These are phyloP conservation scores for roundworm (Caenorhabditis elegans) DNA, from an alignment of 1,140 invertebrate genomes.

Conservation along the genomic window WBcel235 BX284604.4:12707001-12707500, in stretches of 20 bases:
- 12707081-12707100: not conserved
- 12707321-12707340: too few species aligned
- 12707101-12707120: too few species aligned
- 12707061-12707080: not conserved
- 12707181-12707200: too few species aligned
- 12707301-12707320: too few species aligned
- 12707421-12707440: constrained; percentile 30
- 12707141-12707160: not conserved
- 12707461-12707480: not conserved
- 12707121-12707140: not conserved
- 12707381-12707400: not conserved
- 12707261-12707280: too few species aligned
- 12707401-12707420: constrained; percentile 27
- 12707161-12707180: not conserved
- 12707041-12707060: not conserved
- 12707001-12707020: not conserved
- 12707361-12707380: too few species aligned
- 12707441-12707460: constrained; percentile 30
- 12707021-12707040: not conserved
- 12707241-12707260: too few species aligned
- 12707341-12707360: too few species aligned
- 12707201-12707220: too few species aligned
- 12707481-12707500: not conserved
- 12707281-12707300: too few species aligned
- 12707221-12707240: too few species aligned